A percentile compares a stretch with the other conserved stretches of the same genome.
Conservation (phyloP, 1,140 invertebrate genomes). For the Epicauta chinensis region DNA sequence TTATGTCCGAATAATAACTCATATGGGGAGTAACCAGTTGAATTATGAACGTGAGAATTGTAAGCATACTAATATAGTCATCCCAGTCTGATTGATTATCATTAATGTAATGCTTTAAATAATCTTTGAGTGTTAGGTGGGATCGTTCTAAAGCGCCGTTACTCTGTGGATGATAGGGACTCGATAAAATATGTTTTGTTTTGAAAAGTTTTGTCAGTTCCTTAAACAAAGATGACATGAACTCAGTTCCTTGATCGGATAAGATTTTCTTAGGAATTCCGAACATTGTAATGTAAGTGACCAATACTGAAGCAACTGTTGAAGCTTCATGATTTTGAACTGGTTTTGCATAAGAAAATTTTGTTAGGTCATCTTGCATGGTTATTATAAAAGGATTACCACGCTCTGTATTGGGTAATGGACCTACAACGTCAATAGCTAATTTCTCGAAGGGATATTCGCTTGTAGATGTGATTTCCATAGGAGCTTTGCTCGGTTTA, state of each 20-base stretch:
- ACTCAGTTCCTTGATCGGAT: conserved; percentile 35
- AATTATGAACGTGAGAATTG: conserved; percentile 37
- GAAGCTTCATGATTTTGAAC: conserved; percentile 27
- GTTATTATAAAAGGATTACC: conserved; percentile 36
- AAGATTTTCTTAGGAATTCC: conserved; percentile 33
- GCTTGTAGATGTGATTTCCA: conserved; percentile 37
- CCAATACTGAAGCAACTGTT: conserved; percentile 28
- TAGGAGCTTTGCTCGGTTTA: conserved; percentile 29
- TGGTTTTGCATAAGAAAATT: conserved; percentile 25
- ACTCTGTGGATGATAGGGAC: conserved; percentile 33
- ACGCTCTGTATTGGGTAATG: conserved; percentile 16
- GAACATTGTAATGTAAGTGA: conserved; percentile 31
- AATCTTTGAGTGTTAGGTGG: conserved; percentile 35
- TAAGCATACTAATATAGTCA: conserved; percentile 36
- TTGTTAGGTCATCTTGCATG: conserved; percentile 34
- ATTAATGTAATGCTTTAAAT: conserved; percentile 35
- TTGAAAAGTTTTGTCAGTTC: conserved; percentile 23
- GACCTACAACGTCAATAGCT: conserved; percentile 34
- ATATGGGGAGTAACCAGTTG: conserved; percentile 41
- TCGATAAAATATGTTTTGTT: conserved; percentile 28
- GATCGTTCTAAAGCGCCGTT: conserved; percentile 38
- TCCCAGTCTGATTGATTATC: conserved; percentile 33
- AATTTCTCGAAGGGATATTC: conserved; percentile 34
- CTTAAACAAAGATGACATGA: conserved; percentile 16
- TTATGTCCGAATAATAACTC: conserved; percentile 41